Evolutionary conservation across 2,113 vertebrate species (phyloP).

Genomic region (Mus spicilegus): DNA sequence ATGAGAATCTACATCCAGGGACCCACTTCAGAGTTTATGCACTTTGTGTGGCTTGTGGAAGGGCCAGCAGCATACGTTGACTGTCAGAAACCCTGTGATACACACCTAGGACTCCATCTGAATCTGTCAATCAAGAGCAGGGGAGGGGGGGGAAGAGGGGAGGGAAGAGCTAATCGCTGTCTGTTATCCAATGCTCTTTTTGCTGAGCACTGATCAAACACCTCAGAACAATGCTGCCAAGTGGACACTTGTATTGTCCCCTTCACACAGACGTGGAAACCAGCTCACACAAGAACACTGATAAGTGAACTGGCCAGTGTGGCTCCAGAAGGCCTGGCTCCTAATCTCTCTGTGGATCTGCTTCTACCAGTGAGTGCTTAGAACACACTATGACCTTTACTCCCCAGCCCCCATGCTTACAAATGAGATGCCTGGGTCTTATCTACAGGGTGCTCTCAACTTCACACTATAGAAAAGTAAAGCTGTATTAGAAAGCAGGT

Average conservation of each 20-base stretch:
- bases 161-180: background rate
- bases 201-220: background rate
- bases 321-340: background rate
- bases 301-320: background rate
- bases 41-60: background rate
- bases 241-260: background rate
- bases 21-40: background rate
- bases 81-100: background rate
- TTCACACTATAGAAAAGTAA: background rate
- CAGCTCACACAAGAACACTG: background rate
- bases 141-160: too few relatives aligned
- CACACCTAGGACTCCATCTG: background rate
- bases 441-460: background rate
- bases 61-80: background rate
- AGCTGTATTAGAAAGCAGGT: slow-evolving; percentile 14
- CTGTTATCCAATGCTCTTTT: background rate
- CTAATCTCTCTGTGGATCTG: background rate
- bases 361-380: background rate
- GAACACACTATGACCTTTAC: background rate
- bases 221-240: background rate
- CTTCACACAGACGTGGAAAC: background rate
- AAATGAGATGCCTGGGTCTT: background rate
- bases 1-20: background rate
- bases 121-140: background rate
- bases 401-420: background rate